Evolutionary conservation across 2,888 invertebrate genomes (phyloP).

Genomic region (Cryptophagus acutangulus): DNA sequence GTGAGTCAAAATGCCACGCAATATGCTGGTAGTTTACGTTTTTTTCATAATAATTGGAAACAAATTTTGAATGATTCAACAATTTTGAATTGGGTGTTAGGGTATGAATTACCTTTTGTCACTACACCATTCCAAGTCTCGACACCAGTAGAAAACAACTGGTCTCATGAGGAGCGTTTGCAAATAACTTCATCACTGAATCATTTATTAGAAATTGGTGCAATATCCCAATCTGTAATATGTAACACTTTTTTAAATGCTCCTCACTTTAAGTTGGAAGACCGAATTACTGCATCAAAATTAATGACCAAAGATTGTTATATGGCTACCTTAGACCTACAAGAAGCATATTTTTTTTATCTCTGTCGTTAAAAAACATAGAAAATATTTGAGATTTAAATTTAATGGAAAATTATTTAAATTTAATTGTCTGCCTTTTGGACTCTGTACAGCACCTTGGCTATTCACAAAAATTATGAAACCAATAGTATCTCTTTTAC

Average conservation of each 20-base stretch:
- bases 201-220: constrained; percentile 13
- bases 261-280: constrained; percentile 18
- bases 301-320: constrained; percentile 8
- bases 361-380: constrained; percentile 10
- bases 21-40: constrained; percentile 5
- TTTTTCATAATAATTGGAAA: constrained; percentile 7
- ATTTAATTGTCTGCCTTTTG: constrained; percentile 21
- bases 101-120: constrained; percentile 5
- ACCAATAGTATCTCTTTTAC: constrained; percentile 14
- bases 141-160: constrained; percentile 6
- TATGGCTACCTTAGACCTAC: constrained; percentile 14
- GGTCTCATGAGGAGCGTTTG: constrained; percentile 7
- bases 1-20: background rate
- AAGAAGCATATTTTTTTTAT: constrained; percentile 20
- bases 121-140: constrained; percentile 6
- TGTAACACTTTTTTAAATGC: constrained; percentile 11
- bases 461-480: constrained; percentile 24
- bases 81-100: constrained; percentile 9
- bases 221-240: constrained; percentile 7
- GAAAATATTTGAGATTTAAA: constrained; percentile 19
- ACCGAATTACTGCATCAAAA: constrained; percentile 9
- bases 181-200: background rate
- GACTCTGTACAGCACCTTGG: constrained; percentile 19
- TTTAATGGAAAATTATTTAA: constrained; percentile 16
- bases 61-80: background rate